A percentile compares a stretch with the other conserved stretches of the same genome.
Evolutionary conservation across 2,888 invertebrate genomes (phyloP).

Genomic region (Cyaniris semiargus): DNA sequence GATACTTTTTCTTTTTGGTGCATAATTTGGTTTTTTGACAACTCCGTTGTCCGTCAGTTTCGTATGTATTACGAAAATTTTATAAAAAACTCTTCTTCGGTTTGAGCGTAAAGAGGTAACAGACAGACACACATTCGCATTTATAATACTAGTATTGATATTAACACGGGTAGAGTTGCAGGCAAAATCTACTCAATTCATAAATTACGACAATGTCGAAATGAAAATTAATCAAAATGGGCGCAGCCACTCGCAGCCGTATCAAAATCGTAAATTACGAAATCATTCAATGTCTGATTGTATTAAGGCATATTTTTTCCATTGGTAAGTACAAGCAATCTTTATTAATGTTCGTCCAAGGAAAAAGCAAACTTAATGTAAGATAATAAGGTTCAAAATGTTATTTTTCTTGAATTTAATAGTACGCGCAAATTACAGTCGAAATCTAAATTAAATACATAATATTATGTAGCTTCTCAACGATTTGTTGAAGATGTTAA

Average conservation of each 20-base stretch:
- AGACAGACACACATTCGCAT: no score
- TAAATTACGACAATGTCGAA: conserved; percentile 13
- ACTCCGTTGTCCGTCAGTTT: no score
- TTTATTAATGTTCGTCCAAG: neutral
- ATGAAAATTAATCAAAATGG: conserved; percentile 21
- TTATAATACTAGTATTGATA: neutral
- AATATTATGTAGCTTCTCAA: no score
- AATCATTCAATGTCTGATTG: conserved; percentile 20
- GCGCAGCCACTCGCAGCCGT: conserved; percentile 3
- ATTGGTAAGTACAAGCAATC: conserved; percentile 15
- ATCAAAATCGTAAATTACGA: conserved; percentile 26
- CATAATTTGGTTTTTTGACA: no score
- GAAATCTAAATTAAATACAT: neutral
- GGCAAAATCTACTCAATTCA: neutral
- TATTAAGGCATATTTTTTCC: conserved; percentile 27
- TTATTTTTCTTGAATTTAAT: neutral
- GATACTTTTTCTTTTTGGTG: no score
- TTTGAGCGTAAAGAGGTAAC: no score
- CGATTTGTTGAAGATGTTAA: no score
- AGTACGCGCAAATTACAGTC: neutral
- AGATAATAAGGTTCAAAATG: neutral
- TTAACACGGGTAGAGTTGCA: neutral
- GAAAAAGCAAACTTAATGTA: neutral
- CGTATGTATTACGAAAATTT: no score
- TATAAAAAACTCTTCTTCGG: no score